These are phyloP conservation scores for Apocheima hispidaria DNA, from an alignment of 2,888 invertebrate genomes.

Conservation along the genomic window DNA sequence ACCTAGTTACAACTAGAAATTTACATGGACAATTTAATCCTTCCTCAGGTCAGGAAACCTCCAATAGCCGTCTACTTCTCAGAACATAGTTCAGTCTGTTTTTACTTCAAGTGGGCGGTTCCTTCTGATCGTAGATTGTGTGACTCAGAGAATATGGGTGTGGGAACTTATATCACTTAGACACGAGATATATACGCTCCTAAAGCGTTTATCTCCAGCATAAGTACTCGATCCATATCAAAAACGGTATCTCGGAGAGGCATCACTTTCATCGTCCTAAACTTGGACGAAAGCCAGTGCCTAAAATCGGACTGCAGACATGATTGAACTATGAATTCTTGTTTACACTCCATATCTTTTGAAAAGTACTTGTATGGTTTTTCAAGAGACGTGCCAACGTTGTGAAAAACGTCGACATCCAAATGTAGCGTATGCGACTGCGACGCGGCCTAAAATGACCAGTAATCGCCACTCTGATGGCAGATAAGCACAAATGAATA, in stretches of 20 bases:
- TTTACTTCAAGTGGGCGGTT: slow-evolving; percentile 75
- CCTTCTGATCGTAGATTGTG: slow-evolving; percentile 69
- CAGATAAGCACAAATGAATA: slow-evolving; percentile 83
- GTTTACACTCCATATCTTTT: slow-evolving; percentile 61
- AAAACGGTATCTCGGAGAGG: slow-evolving; percentile 61
- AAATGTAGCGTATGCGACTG: slow-evolving; percentile 70
- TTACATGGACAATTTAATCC: slow-evolving; percentile 62
- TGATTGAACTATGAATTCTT: slow-evolving; percentile 65
- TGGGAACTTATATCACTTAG: slow-evolving; percentile 72
- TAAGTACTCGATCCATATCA: slow-evolving; percentile 67
- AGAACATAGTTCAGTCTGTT: slow-evolving; percentile 67
- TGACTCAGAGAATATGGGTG: slow-evolving; percentile 77
- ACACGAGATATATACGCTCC: slow-evolving; percentile 57
- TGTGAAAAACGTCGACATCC: slow-evolving; percentile 57
- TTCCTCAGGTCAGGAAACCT: slow-evolving; percentile 55
- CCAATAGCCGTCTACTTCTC: slow-evolving; percentile 58
- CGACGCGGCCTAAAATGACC: slow-evolving; percentile 67
- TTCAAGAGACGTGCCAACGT: slow-evolving; percentile 62
- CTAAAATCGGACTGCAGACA: slow-evolving; percentile 72
- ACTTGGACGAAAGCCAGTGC: slow-evolving; percentile 76
- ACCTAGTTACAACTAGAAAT: slow-evolving; percentile 59
- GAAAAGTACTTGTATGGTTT: slow-evolving; percentile 60
- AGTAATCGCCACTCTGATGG: slow-evolving; percentile 75
- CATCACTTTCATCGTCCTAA: slow-evolving; percentile 61
- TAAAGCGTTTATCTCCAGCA: slow-evolving; percentile 65